Percentiles rank a stretch among this genome's conserved stretches.
Conservation (phyloP, 2,113 vertebrate species). For the Leucopsar rothschildi region DNA sequence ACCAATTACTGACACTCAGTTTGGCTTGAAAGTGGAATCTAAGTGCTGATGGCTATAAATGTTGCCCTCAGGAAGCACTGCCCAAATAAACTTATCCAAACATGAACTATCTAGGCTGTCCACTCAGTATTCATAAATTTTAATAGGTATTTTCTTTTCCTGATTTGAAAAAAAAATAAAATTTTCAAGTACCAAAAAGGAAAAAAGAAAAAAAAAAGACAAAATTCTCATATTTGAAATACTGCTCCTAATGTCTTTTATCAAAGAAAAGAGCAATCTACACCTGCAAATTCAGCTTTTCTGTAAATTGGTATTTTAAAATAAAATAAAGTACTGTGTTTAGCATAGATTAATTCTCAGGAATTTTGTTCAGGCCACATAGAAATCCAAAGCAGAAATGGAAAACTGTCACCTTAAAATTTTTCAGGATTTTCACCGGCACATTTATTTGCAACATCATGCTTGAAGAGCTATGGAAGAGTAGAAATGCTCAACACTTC, state of each 20-base stretch:
- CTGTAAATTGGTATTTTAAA: background rate
- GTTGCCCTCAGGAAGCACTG: background rate
- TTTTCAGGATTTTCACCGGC: background rate
- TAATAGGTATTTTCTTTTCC: background rate
- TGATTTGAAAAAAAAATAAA: background rate
- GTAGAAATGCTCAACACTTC: background rate
- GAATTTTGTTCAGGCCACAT: background rate
- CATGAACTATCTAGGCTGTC: background rate
- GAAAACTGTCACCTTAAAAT: background rate
- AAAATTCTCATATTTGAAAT: background rate
- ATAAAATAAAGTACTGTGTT: background rate
- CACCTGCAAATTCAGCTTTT: background rate
- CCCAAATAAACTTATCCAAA: background rate
- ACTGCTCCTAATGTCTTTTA: background rate
- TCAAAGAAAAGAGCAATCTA: background rate
- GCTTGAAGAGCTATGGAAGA: background rate
- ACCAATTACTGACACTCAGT: background rate
- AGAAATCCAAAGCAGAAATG: background rate
- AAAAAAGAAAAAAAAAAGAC: background rate
- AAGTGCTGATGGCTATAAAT: conserved; percentile 18
- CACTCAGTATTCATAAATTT: background rate
- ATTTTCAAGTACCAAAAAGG: background rate
- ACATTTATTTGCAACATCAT: background rate
- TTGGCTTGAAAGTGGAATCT: background rate
- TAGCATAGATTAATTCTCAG: background rate